phyloP scores from a whole-genome alignment of 2,113 vertebrate genomes.

The Xiphorhynchus elegans region DNA sequence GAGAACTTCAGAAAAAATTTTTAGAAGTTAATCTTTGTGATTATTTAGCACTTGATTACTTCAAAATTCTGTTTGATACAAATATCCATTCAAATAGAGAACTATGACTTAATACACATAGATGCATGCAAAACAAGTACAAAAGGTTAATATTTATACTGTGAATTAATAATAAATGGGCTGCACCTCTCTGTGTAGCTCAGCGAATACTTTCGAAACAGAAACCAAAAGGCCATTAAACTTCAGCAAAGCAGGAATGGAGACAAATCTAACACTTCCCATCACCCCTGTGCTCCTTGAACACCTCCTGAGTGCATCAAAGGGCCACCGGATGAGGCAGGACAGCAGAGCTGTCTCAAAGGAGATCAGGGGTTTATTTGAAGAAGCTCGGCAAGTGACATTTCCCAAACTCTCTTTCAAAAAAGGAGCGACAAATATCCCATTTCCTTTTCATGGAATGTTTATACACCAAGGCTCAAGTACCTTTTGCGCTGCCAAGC shows the following conservation, averaged over 20 bases:
- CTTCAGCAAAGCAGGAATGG: not conserved
- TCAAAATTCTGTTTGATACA: not conserved
- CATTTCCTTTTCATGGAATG: not conserved
- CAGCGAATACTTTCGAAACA: not conserved
- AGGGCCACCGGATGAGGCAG: not conserved
- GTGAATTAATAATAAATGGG: not conserved
- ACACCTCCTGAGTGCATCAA: accelerated
- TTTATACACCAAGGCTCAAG: not conserved
- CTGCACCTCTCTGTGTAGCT: not conserved
- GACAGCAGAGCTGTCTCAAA: not conserved
- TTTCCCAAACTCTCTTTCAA: slow-evolving; percentile 12
- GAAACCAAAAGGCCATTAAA: not conserved
- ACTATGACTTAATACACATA: not conserved
- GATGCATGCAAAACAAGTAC: not conserved
- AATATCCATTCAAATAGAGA: not conserved
- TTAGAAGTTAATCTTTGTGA: not conserved
- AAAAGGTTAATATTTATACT: not conserved
- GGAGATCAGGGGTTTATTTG: not conserved
- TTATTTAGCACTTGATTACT: not conserved
- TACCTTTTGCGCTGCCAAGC: not conserved
- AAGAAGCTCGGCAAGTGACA: not conserved
- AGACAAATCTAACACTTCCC: not conserved
- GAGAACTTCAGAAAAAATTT: not conserved
- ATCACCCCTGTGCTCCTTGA: not conserved
- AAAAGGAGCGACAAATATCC: not conserved